Percentiles rank a stretch among this genome's conserved stretches.
Conservation (phyloP, 2,113 vertebrate genomes). For the Typhlomys cinereus region DNA sequence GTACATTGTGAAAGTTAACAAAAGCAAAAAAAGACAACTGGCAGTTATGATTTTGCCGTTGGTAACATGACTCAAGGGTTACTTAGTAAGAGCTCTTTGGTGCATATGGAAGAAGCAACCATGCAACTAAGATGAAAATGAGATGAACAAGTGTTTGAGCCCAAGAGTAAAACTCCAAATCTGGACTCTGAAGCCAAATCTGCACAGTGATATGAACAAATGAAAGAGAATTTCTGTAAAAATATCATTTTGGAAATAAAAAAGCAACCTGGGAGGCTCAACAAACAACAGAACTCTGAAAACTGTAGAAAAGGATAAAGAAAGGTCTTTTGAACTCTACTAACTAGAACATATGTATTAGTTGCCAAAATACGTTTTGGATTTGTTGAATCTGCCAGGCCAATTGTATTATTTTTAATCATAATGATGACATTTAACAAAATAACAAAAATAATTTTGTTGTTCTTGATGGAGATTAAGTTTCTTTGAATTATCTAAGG, state of each 20-base stretch:
- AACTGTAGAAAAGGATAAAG: slow-evolving; percentile 87
- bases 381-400: slow-evolving; percentile 68
- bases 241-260: slow-evolving; percentile 91
- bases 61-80: background rate
- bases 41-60: background rate
- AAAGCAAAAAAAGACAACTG: background rate
- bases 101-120: slow-evolving; percentile 93
- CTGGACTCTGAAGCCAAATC: slow-evolving; percentile 94
- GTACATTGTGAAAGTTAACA: background rate
- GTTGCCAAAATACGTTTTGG: slow-evolving; percentile 90
- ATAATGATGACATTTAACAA: background rate
- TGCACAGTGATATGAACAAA: slow-evolving; percentile 92
- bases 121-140: slow-evolving; percentile 93
- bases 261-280: slow-evolving; percentile 88
- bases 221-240: slow-evolving; percentile 94
- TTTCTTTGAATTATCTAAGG: slow-evolving; percentile 84
- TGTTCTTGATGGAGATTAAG: slow-evolving; percentile 82
- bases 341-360: slow-evolving; percentile 84
- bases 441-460: slow-evolving; percentile 61
- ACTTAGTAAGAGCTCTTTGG: slow-evolving; percentile 78
- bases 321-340: slow-evolving; percentile 91
- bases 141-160: slow-evolving; percentile 94
- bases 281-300: background rate
- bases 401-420: slow-evolving; percentile 81
- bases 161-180: slow-evolving; percentile 92